A percentile compares a stretch with the other conserved stretches of the same genome.
Conservation (phyloP, 2,113 vertebrate species). For the Dolichallabes microphthalmus region DNA sequence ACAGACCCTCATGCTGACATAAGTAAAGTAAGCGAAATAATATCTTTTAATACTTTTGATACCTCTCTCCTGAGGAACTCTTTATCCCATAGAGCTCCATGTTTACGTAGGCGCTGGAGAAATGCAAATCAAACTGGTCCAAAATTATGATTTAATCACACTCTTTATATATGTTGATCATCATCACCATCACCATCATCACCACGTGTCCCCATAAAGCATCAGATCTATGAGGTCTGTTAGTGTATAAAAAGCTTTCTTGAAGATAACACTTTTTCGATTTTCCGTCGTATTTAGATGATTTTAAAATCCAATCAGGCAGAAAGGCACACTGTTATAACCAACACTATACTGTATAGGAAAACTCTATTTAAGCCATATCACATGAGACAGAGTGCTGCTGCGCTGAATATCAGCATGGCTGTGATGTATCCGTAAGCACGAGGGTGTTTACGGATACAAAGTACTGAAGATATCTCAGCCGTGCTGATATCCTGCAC, state of each 20-base stretch:
- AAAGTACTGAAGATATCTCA: too few species aligned
- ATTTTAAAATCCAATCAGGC: background rate
- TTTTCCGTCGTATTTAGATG: background rate
- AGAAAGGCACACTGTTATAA: background rate
- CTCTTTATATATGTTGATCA: background rate
- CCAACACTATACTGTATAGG: background rate
- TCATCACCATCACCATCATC: constrained; percentile 3
- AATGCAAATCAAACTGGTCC: background rate
- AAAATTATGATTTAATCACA: background rate
- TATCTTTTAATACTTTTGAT: background rate
- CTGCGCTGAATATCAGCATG: too few species aligned
- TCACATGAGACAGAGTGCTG: too few species aligned
- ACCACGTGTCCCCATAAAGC: background rate
- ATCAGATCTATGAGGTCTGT: constrained; percentile 23
- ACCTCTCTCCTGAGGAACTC: background rate
- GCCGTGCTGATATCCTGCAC: too few species aligned
- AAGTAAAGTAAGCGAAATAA: background rate
- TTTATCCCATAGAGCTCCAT: background rate
- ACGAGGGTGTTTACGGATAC: too few species aligned
- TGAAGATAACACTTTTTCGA: background rate
- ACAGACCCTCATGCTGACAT: background rate
- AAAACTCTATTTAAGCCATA: background rate
- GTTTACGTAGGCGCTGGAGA: background rate
- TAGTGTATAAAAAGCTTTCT: background rate
- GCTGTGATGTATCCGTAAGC: too few species aligned